These are phyloP conservation scores for Istiophorus platypterus DNA, from an alignment of 2,113 vertebrate species.

Conservation along the genomic window DNA sequence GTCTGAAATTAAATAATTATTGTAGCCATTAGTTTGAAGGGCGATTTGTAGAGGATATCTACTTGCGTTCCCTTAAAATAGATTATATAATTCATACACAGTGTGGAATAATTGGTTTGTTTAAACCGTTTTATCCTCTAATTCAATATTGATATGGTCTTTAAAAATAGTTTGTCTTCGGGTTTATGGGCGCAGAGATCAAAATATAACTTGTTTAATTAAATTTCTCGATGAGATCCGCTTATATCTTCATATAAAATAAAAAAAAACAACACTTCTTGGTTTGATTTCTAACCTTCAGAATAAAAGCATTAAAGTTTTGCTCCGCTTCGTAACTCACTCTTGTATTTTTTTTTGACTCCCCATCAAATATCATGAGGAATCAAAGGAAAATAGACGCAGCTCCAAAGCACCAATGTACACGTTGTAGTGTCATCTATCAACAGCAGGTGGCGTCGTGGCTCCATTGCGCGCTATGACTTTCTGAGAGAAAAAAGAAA, in stretches of 20 bases:
- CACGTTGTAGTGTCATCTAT: not conserved
- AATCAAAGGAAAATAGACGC: not conserved
- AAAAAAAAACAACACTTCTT: not conserved
- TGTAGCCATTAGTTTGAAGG: not conserved
- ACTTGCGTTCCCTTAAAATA: not conserved
- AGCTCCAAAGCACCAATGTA: not conserved
- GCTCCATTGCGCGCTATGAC: no score
- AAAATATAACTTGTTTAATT: not conserved
- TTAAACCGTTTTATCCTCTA: not conserved
- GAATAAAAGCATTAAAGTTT: not conserved
- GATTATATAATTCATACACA: not conserved
- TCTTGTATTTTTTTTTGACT: not conserved
- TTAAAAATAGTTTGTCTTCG: not conserved
- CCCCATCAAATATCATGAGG: not conserved
- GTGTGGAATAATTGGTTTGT: no score
- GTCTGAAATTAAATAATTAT: no score
- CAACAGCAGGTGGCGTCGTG: constrained; percentile 52
- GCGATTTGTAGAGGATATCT: not conserved
- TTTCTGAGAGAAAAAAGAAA: no score
- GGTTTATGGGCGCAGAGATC: no score
- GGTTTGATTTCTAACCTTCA: not conserved
- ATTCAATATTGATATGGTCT: no score
- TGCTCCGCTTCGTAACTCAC: not conserved
- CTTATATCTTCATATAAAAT: accelerated
- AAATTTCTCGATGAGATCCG: no score